A percentile compares a stretch with the other conserved stretches of the same genome.
Conservation (phyloP, 2,888 invertebrate species). For the Galerucella nymphaeae region DNA sequence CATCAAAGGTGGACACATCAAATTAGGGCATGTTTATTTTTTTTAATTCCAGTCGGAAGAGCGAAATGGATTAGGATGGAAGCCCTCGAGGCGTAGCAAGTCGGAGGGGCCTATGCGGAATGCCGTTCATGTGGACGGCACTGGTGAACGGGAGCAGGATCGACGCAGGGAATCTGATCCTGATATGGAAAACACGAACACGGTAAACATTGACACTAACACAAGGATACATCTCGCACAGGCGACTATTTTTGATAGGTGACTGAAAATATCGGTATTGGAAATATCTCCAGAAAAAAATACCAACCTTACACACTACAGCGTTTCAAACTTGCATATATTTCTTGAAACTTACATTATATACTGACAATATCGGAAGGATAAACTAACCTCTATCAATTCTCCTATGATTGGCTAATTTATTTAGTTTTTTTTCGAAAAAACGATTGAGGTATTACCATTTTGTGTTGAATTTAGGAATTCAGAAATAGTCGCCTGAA, state of each 20-base stretch:
- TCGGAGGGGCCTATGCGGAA: constrained; percentile 76
- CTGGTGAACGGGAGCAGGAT: constrained; percentile 57
- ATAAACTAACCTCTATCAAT: too few relatives aligned
- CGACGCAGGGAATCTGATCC: constrained; percentile 64
- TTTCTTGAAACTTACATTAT: too few relatives aligned
- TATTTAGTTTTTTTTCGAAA: neutral
- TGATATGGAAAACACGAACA: constrained; percentile 62
- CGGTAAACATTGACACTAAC: constrained; percentile 55
- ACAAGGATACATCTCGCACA: constrained; percentile 39
- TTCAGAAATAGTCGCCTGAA: constrained; percentile 34
- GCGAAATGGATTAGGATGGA: constrained; percentile 68
- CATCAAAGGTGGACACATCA: constrained; percentile 27
- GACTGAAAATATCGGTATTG: neutral
- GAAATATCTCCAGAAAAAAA: too few relatives aligned
- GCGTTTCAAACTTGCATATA: too few relatives aligned
- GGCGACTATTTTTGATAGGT: constrained; percentile 33
- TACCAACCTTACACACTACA: too few relatives aligned
- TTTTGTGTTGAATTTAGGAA: neutral
- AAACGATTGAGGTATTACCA: neutral
- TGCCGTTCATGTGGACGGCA: constrained; percentile 53
- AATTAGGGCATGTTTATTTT: constrained; percentile 54
- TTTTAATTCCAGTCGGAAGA: constrained; percentile 75
- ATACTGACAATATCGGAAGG: too few relatives aligned
- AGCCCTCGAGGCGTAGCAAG: constrained; percentile 81
- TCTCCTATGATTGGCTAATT: too few relatives aligned